These are phyloP conservation scores for Oryzias javanicus DNA, from an alignment of 2,113 vertebrate genomes.

Conservation along the genomic window DNA sequence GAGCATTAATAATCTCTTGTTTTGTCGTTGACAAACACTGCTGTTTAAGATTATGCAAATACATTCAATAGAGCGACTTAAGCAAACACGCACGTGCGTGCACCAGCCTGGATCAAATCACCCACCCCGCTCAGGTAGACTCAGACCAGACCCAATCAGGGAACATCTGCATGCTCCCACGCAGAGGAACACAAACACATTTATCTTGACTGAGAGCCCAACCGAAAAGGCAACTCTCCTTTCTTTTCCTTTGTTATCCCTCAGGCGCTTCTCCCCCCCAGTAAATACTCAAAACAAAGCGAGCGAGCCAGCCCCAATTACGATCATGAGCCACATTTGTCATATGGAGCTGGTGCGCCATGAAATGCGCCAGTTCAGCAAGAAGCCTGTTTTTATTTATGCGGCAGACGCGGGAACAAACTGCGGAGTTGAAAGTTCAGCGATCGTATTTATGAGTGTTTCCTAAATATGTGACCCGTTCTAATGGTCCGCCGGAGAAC, in stretches of 20 bases:
- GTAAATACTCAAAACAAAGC: conserved; percentile 50
- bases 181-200: conserved; percentile 5
- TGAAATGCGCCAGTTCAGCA: conserved; percentile 46
- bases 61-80: not conserved
- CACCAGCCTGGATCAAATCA: conserved; percentile 29
- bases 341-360: conserved; percentile 48
- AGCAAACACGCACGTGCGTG: not conserved
- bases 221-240: conserved; percentile 27
- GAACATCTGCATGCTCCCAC: conserved; percentile 15
- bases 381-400: conserved; percentile 44
- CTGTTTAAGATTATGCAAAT: conserved; percentile 43
- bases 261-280: conserved; percentile 43
- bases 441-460: not conserved
- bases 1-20: conserved; percentile 37
- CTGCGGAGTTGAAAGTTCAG: conserved; percentile 36
- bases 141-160: conserved; percentile 29
- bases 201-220: conserved; percentile 13
- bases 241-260: conserved; percentile 29
- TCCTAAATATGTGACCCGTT: conserved; percentile 10
- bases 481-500: conserved; percentile 5
- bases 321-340: conserved; percentile 58
- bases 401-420: conserved; percentile 17
- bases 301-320: conserved; percentile 53
- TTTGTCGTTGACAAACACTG: conserved; percentile 43
- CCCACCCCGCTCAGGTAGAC: conserved; percentile 33